Conservation (phyloP, 2,888 invertebrate genomes). For the Platerodrilus igneus region DNA sequence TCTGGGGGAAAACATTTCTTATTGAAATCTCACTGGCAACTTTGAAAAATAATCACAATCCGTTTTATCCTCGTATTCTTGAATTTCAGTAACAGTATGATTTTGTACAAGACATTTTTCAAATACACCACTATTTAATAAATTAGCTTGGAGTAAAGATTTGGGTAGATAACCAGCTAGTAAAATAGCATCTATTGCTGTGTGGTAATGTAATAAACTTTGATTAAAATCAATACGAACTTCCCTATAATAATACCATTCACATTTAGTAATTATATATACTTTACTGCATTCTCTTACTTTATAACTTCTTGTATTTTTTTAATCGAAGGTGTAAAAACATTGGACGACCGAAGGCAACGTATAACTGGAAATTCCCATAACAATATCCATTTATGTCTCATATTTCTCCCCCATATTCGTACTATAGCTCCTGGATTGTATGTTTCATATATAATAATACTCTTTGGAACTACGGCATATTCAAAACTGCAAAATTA, state of each 20-base stretch:
- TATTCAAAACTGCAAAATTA: slow-evolving; percentile 59
- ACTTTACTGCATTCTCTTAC: slow-evolving; percentile 42
- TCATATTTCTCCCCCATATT: slow-evolving; percentile 64
- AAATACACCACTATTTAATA: slow-evolving; percentile 33
- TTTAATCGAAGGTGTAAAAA: slow-evolving; percentile 70
- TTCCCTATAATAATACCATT: slow-evolving; percentile 54
- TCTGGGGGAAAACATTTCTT: too few species aligned
- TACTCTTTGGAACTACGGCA: slow-evolving; percentile 62
- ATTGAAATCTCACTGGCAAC: slow-evolving; percentile 48
- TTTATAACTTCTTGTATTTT: slow-evolving; percentile 55
- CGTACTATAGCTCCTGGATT: slow-evolving; percentile 80
- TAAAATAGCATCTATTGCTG: slow-evolving; percentile 80
- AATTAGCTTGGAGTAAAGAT: slow-evolving; percentile 31
- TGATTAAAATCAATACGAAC: slow-evolving; percentile 85
- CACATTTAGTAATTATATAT: background rate
- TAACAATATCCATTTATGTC: slow-evolving; percentile 62
- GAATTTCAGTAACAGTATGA: too few species aligned
- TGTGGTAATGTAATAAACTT: slow-evolving; percentile 74
- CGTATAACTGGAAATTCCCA: slow-evolving; percentile 71
- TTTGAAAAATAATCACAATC: slow-evolving; percentile 24
- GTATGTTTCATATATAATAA: slow-evolving; percentile 78
- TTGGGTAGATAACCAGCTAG: slow-evolving; percentile 58
- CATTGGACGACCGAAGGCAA: slow-evolving; percentile 58
- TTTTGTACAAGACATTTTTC: slow-evolving; percentile 12
- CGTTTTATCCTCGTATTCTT: background rate